These are phyloP conservation scores for Brachionus rotundiformis DNA, from an alignment of 1,140 invertebrate genomes.

Conservation along the genomic window DNA sequence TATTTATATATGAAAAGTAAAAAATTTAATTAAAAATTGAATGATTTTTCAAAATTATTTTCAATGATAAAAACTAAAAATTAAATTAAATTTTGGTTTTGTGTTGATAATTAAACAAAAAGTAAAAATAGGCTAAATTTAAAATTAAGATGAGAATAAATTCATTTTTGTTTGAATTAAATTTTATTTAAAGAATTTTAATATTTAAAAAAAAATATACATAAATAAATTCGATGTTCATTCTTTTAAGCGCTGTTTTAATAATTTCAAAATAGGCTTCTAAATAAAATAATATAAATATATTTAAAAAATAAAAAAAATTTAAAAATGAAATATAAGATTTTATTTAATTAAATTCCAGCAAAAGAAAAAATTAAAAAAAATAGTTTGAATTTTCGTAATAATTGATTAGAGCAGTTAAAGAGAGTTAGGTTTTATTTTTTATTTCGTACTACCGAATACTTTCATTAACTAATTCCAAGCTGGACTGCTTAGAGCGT, in stretches of 20 bases:
- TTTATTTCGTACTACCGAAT: constrained; percentile 33
- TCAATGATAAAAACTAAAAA: too few relatives aligned
- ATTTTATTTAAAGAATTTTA: constrained; percentile 34
- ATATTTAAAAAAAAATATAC: constrained; percentile 36
- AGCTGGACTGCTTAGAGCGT: not conserved
- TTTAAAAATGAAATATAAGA: constrained; percentile 15
- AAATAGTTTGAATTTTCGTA: constrained; percentile 18
- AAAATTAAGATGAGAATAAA: too few relatives aligned
- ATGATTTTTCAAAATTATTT: too few relatives aligned
- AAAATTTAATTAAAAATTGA: too few relatives aligned
- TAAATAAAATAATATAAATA: constrained; percentile 38
- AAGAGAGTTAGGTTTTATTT: not conserved
- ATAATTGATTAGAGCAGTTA: constrained; percentile 15
- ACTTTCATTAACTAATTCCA: constrained; percentile 7
- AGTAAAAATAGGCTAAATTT: too few relatives aligned
- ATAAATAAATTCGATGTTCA: constrained; percentile 25
- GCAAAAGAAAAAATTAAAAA: constrained; percentile 23
- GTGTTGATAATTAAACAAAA: too few relatives aligned
- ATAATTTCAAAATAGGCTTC: not conserved
- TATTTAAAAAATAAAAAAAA: constrained; percentile 19
- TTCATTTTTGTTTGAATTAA: too few relatives aligned
- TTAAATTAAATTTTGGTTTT: too few relatives aligned
- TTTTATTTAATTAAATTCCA: constrained; percentile 40
- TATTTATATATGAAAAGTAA: too few relatives aligned
- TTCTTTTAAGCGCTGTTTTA: not conserved